phyloP scores from a whole-genome alignment of 92 coral and sea anemone genomes.

The Metridium senile region DNA sequence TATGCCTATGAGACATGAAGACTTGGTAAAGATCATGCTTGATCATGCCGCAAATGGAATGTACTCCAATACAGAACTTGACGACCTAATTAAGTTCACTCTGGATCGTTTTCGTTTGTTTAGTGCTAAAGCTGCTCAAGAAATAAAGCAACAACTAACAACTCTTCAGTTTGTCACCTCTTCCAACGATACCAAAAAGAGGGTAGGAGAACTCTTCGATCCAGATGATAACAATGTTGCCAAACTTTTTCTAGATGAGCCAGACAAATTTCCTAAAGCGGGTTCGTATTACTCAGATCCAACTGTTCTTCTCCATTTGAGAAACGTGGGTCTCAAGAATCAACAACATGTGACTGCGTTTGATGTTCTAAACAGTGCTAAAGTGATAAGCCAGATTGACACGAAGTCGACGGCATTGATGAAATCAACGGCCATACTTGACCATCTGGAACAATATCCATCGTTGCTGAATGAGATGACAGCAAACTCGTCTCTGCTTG shows the following conservation, averaged over 20 bases:
- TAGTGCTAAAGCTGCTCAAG: neutral
- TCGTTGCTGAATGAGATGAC: neutral
- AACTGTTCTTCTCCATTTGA: slow-evolving; percentile 31
- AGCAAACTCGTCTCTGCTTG: neutral
- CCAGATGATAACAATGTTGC: slow-evolving; percentile 36
- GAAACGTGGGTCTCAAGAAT: slow-evolving; percentile 54
- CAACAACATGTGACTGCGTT: slow-evolving; percentile 26
- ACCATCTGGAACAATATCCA: slow-evolving; percentile 23
- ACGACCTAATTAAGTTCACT: slow-evolving; percentile 43
- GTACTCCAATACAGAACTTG: slow-evolving; percentile 51
- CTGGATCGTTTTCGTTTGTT: slow-evolving; percentile 25
- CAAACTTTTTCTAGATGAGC: slow-evolving; percentile 40
- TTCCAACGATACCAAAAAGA: slow-evolving; percentile 27
- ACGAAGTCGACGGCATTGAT: neutral
- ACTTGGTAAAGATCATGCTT: slow-evolving; percentile 39
- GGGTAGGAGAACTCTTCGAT: slow-evolving; percentile 51
- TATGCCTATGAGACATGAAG: slow-evolving; percentile 27
- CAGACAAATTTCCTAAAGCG: slow-evolving; percentile 54
- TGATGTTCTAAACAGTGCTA: slow-evolving; percentile 41
- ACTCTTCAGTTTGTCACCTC: slow-evolving; percentile 47
- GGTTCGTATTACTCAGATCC: slow-evolving; percentile 12
- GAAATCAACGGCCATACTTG: slow-evolving; percentile 40
- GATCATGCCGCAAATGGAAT: slow-evolving; percentile 37
- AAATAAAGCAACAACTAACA: slow-evolving; percentile 21
- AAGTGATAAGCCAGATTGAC: neutral